Percentiles rank a stretch among this genome's conserved stretches.
phyloP scores from a whole-genome alignment of 2,113 vertebrate genomes.

The Corythornis vintsioides region DNA sequence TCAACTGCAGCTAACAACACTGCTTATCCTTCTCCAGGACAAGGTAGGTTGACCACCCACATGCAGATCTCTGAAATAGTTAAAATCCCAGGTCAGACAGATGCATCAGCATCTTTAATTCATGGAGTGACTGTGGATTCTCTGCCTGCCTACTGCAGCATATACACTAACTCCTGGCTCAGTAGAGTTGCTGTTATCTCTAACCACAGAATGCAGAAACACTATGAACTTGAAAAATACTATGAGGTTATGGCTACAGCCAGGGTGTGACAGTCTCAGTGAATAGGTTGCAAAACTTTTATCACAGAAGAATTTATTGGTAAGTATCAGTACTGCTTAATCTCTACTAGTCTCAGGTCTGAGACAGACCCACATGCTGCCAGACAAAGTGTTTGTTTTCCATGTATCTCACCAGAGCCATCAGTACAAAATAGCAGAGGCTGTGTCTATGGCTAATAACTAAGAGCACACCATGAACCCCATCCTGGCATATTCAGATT shows the following conservation, averaged over 20 bases:
- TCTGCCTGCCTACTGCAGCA: fast-evolving
- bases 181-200: fast-evolving
- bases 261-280: background rate
- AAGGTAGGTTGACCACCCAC: background rate
- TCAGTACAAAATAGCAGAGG: background rate
- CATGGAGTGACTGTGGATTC: too few relatives aligned
- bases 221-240: background rate
- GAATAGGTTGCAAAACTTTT: background rate
- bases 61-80: fast-evolving
- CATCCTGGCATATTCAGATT: background rate
- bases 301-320: background rate
- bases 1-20: background rate
- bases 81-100: background rate
- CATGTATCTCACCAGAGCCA: too few relatives aligned
- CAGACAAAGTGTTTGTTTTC: background rate
- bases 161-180: background rate
- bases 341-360: background rate
- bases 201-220: background rate
- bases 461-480: fast-evolving
- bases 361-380: fast-evolving
- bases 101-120: background rate
- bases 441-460: background rate
- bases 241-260: background rate
- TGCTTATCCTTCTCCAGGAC: background rate
- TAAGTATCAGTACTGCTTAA: background rate